These are phyloP conservation scores for Drosophila cracens DNA, from an alignment of 2,888 invertebrate species.

Conservation along the genomic window DNA sequence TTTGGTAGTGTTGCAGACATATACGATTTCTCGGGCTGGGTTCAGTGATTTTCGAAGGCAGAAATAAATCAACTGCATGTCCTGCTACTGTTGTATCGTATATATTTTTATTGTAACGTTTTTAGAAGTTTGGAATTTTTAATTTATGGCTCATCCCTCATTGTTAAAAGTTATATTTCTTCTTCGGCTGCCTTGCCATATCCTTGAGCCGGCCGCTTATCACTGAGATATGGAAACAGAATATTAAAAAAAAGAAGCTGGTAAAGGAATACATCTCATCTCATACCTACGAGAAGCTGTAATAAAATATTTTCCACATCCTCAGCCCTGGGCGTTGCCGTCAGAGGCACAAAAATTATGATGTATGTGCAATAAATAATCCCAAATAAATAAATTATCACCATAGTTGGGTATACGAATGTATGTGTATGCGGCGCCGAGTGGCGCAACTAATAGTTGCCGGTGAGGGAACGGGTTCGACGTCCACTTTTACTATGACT, in stretches of 20 bases:
- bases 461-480: slow-evolving; percentile 44
- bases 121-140: slow-evolving; percentile 79
- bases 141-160: slow-evolving; percentile 79
- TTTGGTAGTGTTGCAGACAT: slow-evolving; percentile 15
- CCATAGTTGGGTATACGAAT: slow-evolving; percentile 33
- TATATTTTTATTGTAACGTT: slow-evolving; percentile 79
- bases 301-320: slow-evolving; percentile 72
- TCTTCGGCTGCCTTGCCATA: slow-evolving; percentile 51
- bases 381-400: slow-evolving; percentile 84
- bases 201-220: slow-evolving; percentile 54
- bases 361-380: slow-evolving; percentile 84
- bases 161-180: slow-evolving; percentile 79
- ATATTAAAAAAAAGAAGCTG: slow-evolving; percentile 13
- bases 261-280: slow-evolving; percentile 50
- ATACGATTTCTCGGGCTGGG: slow-evolving; percentile 18
- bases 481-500: slow-evolving; percentile 34
- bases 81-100: slow-evolving; percentile 61
- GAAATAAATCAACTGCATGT: slow-evolving; percentile 76
- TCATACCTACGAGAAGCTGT: slow-evolving; percentile 45
- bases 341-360: slow-evolving; percentile 78
- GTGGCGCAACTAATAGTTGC: slow-evolving; percentile 77
- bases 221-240: slow-evolving; percentile 30
- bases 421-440: slow-evolving; percentile 48
- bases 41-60: slow-evolving; percentile 58
- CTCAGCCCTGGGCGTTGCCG: slow-evolving; percentile 47